Base-by-base conservation (phyloP, 2,113 vertebrate genomes). In the Megaptera novaeangliae region DNA sequence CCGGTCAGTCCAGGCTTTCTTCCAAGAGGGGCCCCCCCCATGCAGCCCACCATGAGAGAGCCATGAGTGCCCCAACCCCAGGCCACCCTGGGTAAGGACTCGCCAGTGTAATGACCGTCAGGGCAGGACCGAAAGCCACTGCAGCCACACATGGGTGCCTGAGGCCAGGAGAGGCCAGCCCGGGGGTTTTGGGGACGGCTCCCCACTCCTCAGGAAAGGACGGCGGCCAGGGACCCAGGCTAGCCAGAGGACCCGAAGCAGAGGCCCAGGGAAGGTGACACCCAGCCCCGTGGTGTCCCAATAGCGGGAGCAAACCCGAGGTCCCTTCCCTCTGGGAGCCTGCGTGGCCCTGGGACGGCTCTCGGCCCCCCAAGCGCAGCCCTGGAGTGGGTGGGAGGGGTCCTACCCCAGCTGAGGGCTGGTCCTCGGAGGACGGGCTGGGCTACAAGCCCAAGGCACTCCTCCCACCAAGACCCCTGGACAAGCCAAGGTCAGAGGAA, bases 291-390 rank as follows among this genome's bases (percentile, higher is more conserved):
- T 4, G 5, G 49, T 9, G 29, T 41, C 23, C 0, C 81, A 6
- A 39, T 21, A 12, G 13, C 0, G 6, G 59, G n/a, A 6, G 5
- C 2, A 0, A 39, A 14, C n/a, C 39, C 9, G 1, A 3, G 1
- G 9, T 21, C 57, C 55, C 66, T 13, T 81, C 9, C 41, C 9
- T 5, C 27, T 23, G 20, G 21, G 29, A 52, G 44, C 15, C 29
- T 0, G 46, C 17, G 13, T 66, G 61, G 2, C 44, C 80, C n/a
- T 31, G 57, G 71, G 31, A 23, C 3, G n/a, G 20, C 12, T 31
- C 17, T 25, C 36, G 0, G 0, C n/a, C n/a, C 6, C 46, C 49
- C 2, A 1, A 8, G 27, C 11, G 7, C 5, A 61, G 72, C 39
- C 52, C n/a, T 0, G 8, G 59, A 27, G 25, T 0, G 5, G 21